These are phyloP conservation scores for Drosophila kambysellisi DNA, from an alignment of 2,888 invertebrate species.

Conservation along the genomic window DNA sequence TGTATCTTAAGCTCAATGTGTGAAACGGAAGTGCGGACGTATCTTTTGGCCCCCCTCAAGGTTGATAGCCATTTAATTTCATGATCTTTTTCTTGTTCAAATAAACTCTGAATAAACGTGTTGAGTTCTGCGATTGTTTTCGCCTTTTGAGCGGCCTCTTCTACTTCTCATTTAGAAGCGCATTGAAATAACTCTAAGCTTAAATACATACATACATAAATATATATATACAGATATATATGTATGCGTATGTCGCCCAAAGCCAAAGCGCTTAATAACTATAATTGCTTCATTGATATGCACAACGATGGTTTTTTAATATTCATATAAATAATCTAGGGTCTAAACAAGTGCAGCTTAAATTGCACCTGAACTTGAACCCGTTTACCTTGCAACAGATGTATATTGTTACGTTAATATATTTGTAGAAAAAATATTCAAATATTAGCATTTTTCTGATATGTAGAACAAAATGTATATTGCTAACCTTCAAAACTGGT, in stretches of 20 bases:
- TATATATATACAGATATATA: slow-evolving; percentile 1
- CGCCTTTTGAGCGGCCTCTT: slow-evolving; percentile 37
- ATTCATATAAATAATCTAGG: slow-evolving; percentile 5
- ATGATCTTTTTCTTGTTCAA: slow-evolving; percentile 72
- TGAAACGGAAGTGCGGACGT: slow-evolving; percentile 79
- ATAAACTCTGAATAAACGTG: slow-evolving; percentile 63
- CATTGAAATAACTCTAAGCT: slow-evolving; percentile 40
- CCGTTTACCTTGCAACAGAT: not conserved
- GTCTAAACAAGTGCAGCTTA: slow-evolving; percentile 18
- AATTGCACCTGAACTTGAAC: slow-evolving; percentile 35
- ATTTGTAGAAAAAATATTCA: not conserved
- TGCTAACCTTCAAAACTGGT: slow-evolving; percentile 33
- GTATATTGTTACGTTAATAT: not conserved
- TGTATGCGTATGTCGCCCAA: slow-evolving; percentile 20
- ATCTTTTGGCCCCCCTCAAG: slow-evolving; percentile 66
- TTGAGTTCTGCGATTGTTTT: slow-evolving; percentile 62
- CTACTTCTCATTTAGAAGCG: slow-evolving; percentile 43
- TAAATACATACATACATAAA: slow-evolving; percentile 18
- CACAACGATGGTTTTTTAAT: slow-evolving; percentile 27
- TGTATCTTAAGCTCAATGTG: slow-evolving; percentile 51
- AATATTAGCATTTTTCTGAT: not conserved
- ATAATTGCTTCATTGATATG: slow-evolving; percentile 70
- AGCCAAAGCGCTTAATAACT: slow-evolving; percentile 33
- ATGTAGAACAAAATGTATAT: slow-evolving; percentile 12
- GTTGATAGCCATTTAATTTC: slow-evolving; percentile 71